Evolutionary conservation across 2,888 invertebrate species (phyloP).

Genomic region (Oeneis ivallda): DNA sequence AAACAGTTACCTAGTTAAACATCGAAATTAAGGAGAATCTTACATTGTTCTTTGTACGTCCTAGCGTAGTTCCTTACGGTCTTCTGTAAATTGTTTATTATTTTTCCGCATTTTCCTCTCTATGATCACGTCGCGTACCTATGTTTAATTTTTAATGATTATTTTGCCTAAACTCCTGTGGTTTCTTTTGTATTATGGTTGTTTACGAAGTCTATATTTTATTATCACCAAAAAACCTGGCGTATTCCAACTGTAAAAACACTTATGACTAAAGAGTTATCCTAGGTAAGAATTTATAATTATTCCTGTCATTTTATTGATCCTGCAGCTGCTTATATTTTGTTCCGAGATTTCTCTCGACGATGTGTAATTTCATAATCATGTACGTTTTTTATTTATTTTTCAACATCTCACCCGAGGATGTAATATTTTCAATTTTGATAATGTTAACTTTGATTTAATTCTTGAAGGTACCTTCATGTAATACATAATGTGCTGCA

Average conservation of each 20-base stretch:
- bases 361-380: not conserved
- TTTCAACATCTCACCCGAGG: not conserved
- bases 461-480: not conserved
- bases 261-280: not conserved
- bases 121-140: not conserved
- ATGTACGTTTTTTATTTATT: not conserved
- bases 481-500: constrained; percentile 1
- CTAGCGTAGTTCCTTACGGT: not conserved
- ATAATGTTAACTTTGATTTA: not conserved
- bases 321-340: not conserved
- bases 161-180: not conserved
- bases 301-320: not conserved
- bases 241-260: constrained; percentile 11
- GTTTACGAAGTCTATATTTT: not conserved
- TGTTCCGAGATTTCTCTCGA: not conserved
- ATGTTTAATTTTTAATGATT: not conserved
- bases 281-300: not conserved
- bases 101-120: not conserved
- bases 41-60: not conserved
- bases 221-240: not conserved
- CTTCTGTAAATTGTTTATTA: not conserved
- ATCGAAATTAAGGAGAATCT: not conserved
- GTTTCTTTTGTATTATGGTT: not conserved
- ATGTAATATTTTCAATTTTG: not conserved
- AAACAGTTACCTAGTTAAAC: not conserved